Evolutionary conservation across 2,113 vertebrate genomes (phyloP), one percentile per base, ranked within the genome.

Genomic region (Dipodomys stephensi): DNA sequence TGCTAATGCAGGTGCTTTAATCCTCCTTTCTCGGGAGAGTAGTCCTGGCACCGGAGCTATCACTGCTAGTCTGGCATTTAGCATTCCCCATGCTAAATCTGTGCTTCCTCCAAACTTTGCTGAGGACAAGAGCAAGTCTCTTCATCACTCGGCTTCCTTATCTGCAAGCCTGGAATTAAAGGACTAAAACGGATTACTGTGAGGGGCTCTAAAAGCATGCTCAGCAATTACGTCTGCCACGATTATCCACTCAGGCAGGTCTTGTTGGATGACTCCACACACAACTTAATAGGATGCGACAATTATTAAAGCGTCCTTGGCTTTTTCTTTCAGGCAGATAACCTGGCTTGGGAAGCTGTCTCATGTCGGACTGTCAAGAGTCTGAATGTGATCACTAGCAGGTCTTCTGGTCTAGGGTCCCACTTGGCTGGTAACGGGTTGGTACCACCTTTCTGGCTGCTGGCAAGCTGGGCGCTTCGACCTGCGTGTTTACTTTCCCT

Each of bases 121-220:
- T n/a, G 49, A 0, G 89, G 87, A 85, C 65, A 12, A 72, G 76
- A 88, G 72, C 78, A 49, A 82, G 93, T 72, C 87, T 79, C 87
- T 87, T 92, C 44, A 49, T 23, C 8, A 8, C 44, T 30, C 19
- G 4, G 64, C 53, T 87, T 93, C 91, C 92, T 89, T 84, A 88
- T 89, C 88, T 88, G 76, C 30, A 88, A 92, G 88, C 28, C 90
- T 83, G 86, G 87, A 88, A 88, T 94, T 84, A 92, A 94, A 88
- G 92, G 80, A 88, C 93, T 87, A 81, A 88, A 68, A 44, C 0
- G 49, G 95, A 96, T 92, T 86, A 72, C 80, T 88, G 78, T 0
- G 0, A 83, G 84, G 57, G n/a, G 22, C 91, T 83, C 93, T 91
- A 49, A 91, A 88, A 91, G 93, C 97, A 46, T 64, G 57, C 65